phyloP scores from a whole-genome alignment of 2,113 vertebrate species.

The Chloropsis cyanopogon region DNA sequence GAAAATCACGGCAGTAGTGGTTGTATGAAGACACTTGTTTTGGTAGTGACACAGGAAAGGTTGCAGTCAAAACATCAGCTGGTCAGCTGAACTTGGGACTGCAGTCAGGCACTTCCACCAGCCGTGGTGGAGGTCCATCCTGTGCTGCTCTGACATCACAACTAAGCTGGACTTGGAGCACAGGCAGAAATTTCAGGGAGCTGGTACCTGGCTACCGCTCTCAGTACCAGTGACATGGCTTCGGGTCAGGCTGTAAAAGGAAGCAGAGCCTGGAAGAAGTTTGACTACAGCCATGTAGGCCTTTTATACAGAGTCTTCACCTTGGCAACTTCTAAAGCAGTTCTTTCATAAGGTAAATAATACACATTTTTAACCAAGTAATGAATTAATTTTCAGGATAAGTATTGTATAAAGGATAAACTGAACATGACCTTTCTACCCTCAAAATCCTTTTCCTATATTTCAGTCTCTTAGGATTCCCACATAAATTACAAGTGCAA shows the following conservation, averaged over 20 bases:
- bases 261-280: not conserved
- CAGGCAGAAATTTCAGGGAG: not conserved
- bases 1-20: not conserved
- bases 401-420: not conserved
- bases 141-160: not conserved
- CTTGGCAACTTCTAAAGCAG: not conserved
- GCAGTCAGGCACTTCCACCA: not conserved
- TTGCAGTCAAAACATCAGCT: fast-evolving
- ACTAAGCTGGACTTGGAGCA: fast-evolving
- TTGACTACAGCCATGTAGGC: not conserved
- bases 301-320: not conserved
- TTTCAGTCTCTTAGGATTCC: not conserved
- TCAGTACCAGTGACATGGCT: not conserved
- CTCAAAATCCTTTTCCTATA: not conserved
- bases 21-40: not conserved
- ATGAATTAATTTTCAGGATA: not conserved
- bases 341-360: not conserved
- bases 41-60: not conserved
- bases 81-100: not conserved
- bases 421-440: not conserved
- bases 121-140: not conserved
- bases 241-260: not conserved
- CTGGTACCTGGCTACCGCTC: not conserved
- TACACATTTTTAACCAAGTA: not conserved
- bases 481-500: not conserved